phyloP scores from a whole-genome alignment of 1,140 invertebrate genomes.

The Leptinotarsa lineolata region DNA sequence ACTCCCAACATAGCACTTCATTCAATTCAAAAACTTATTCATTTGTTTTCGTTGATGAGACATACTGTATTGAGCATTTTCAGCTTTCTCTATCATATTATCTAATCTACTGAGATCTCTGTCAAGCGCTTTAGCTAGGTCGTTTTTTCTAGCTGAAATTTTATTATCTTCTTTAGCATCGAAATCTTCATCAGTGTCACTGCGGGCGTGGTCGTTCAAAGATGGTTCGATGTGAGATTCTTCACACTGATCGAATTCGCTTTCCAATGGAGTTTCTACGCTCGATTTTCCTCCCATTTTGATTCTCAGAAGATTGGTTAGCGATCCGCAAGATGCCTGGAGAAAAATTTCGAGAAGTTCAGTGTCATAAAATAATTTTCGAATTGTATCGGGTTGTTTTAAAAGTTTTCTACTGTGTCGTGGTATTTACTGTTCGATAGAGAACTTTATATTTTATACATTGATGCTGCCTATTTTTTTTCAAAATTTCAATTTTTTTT shows the following conservation, averaged over 20 bases:
- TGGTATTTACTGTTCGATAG: too few relatives aligned
- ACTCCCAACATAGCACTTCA: neutral
- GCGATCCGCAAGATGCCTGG: conserved; percentile 68
- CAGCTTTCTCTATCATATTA: conserved; percentile 67
- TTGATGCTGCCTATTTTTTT: too few relatives aligned
- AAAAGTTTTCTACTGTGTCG: too few relatives aligned
- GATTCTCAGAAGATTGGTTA: conserved; percentile 67
- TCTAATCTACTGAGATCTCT: conserved; percentile 68
- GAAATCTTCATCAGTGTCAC: neutral
- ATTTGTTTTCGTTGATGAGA: conserved; percentile 74
- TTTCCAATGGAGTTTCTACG: conserved; percentile 39
- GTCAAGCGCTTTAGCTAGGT: conserved; percentile 57
- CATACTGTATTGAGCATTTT: conserved; percentile 69
- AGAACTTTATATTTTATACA: too few relatives aligned
- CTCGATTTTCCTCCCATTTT: conserved; percentile 52
- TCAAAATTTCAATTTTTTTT: too few relatives aligned
- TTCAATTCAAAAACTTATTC: conserved; percentile 58
- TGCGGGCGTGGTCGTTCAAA: neutral
- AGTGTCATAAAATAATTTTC: too few relatives aligned
- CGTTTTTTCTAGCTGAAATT: conserved; percentile 46
- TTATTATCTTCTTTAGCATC: conserved; percentile 19
- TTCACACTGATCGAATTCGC: neutral
- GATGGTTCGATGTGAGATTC: neutral
- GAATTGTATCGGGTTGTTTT: too few relatives aligned
- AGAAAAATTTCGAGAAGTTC: conserved; percentile 40